Evolutionary conservation across 2,113 vertebrate genomes (phyloP).

Genomic region (Budorcas taxicolor): DNA sequence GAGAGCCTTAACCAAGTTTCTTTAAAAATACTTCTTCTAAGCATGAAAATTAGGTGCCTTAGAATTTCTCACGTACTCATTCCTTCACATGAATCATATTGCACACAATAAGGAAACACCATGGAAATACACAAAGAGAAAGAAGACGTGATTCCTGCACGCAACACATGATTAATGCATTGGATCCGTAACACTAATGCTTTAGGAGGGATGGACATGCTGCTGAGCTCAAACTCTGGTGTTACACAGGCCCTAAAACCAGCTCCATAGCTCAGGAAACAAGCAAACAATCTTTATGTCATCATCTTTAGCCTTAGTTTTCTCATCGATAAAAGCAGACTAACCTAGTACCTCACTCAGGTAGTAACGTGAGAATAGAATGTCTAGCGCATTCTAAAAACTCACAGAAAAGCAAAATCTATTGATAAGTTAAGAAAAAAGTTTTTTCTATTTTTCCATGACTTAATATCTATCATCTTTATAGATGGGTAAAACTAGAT

Average conservation of each 20-base stretch:
- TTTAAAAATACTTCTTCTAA: neutral
- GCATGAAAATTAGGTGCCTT: neutral
- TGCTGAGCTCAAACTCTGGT: neutral
- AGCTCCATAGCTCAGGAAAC: neutral
- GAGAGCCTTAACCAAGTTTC: neutral
- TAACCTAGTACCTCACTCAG: neutral
- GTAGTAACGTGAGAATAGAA: neutral
- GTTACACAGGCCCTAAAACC: neutral
- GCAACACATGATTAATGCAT: neutral
- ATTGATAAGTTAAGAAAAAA: neutral
- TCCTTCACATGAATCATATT: neutral
- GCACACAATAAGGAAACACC: fast-evolving
- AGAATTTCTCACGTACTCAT: neutral
- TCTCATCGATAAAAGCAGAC: neutral
- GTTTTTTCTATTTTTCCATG: neutral
- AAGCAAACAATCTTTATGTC: neutral
- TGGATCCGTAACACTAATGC: neutral
- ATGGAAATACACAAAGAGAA: neutral
- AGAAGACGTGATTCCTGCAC: neutral
- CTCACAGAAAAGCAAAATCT: neutral
- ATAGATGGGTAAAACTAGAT: neutral
- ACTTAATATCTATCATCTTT: slow-evolving; percentile 1
- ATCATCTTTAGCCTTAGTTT: neutral
- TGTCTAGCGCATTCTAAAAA: neutral
- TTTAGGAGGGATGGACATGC: neutral